phyloP scores from a whole-genome alignment of 2,797 vertebrate species.

The Pipistrellus pygmaeus region DNA sequence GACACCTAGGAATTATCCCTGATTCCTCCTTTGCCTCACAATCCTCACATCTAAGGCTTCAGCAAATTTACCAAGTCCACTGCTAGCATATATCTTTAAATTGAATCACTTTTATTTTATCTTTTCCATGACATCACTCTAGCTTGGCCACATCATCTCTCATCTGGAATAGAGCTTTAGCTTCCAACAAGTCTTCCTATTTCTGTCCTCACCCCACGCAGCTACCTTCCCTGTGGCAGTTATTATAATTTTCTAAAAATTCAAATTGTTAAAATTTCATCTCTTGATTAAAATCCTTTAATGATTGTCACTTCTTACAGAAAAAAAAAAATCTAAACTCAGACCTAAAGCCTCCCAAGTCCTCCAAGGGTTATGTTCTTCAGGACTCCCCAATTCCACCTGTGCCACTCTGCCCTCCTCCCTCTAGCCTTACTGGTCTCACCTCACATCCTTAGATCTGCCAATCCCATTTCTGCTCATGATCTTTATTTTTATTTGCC shows the following conservation, averaged over 20 bases:
- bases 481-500: neutral
- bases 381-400: rapidly evolving
- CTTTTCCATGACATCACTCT: neutral
- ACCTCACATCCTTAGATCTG: neutral
- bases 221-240: neutral
- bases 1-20: neutral
- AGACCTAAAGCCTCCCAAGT: neutral
- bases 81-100: neutral
- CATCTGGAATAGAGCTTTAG: neutral
- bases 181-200: neutral
- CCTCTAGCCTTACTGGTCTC: neutral
- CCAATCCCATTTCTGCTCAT: neutral
- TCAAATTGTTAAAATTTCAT: neutral
- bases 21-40: neutral
- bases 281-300: neutral
- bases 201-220: rapidly evolving
- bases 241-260: constrained; percentile 7
- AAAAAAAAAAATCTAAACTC: neutral
- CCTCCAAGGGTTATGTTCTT: neutral
- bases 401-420: too few species aligned
- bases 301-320: neutral
- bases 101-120: neutral
- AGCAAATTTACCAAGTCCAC: neutral
- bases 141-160: neutral
- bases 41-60: neutral